Conservation (phyloP, 1,140 invertebrate genomes). For the Drosophila parabipectinata region DNA sequence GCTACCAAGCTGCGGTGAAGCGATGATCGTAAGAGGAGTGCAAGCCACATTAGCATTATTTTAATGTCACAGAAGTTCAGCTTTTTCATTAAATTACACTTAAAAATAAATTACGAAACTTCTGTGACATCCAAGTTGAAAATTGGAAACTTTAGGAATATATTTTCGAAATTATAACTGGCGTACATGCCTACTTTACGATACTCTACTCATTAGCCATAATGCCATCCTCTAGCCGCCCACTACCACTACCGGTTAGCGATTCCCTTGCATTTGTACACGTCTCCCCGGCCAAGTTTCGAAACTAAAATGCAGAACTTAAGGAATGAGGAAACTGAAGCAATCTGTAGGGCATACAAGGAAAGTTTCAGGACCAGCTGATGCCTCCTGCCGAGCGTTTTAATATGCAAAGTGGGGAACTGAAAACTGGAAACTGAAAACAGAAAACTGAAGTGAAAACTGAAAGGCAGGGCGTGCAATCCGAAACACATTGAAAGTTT, state of each 20-base stretch:
- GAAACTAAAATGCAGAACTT: conserved; percentile 4
- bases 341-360: conserved; percentile 20
- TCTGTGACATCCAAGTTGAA: no score
- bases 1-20: conserved; percentile 53
- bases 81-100: background rate
- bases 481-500: conserved; percentile 51
- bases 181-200: conserved; percentile 21
- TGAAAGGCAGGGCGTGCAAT: conserved; percentile 19
- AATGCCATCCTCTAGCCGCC: conserved; percentile 31
- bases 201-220: conserved; percentile 43
- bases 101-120: background rate
- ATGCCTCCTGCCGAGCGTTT: conserved; percentile 21
- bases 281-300: conserved; percentile 3
- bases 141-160: background rate
- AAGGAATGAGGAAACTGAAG: conserved; percentile 18
- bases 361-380: conserved; percentile 22
- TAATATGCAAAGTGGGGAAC: conserved; percentile 29
- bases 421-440: background rate
- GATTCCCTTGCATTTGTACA: conserved; percentile 10
- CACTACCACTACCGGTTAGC: conserved; percentile 6
- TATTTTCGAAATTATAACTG: conserved; percentile 1
- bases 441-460: conserved; percentile 11
- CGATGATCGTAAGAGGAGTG: conserved; percentile 29
- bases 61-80: background rate
- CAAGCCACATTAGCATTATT: conserved; percentile 11